These are phyloP conservation scores for Crepidodera aurea DNA, from an alignment of 2,888 invertebrate genomes.

Conservation along the genomic window DNA sequence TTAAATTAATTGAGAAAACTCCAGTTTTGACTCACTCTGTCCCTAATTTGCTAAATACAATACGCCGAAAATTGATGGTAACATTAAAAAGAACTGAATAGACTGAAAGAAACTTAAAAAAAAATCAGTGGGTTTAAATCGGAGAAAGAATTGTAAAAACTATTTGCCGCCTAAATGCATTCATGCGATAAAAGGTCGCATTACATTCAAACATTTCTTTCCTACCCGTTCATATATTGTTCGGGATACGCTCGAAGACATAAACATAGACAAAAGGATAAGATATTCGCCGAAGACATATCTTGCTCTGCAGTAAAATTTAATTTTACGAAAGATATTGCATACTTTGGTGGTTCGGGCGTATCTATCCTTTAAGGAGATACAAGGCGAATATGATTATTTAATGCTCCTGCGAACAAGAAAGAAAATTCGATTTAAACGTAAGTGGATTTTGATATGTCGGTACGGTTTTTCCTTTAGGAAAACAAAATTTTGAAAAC, in stretches of 20 bases:
- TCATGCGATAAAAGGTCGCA: neutral
- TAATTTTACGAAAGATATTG: slow-evolving; percentile 40
- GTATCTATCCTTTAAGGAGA: slow-evolving; percentile 15
- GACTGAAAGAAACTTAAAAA: too few relatives aligned
- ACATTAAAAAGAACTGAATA: too few relatives aligned
- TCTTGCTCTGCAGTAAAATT: slow-evolving; percentile 34
- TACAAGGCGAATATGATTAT: slow-evolving; percentile 12
- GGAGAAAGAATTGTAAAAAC: neutral
- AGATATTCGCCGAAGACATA: slow-evolving; percentile 29
- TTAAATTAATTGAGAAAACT: too few relatives aligned
- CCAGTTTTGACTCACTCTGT: too few relatives aligned
- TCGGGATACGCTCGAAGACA: slow-evolving; percentile 24
- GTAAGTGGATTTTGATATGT: too few relatives aligned
- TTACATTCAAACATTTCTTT: slow-evolving; percentile 7
- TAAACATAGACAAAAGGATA: slow-evolving; percentile 28
- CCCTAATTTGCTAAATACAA: too few relatives aligned
- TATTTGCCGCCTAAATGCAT: neutral
- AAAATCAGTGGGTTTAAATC: too few relatives aligned
- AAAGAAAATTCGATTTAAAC: neutral
- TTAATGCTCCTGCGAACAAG: neutral
- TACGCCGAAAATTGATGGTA: too few relatives aligned
- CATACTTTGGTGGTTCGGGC: slow-evolving; percentile 29
- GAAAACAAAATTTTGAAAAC: too few relatives aligned
- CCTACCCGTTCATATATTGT: slow-evolving; percentile 21
- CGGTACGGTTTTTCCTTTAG: too few relatives aligned